Evolutionary conservation across 2,797 vertebrate genomes (phyloP), one percentile per base, ranked within the genome.

Genomic region (Poecilia gillii): DNA sequence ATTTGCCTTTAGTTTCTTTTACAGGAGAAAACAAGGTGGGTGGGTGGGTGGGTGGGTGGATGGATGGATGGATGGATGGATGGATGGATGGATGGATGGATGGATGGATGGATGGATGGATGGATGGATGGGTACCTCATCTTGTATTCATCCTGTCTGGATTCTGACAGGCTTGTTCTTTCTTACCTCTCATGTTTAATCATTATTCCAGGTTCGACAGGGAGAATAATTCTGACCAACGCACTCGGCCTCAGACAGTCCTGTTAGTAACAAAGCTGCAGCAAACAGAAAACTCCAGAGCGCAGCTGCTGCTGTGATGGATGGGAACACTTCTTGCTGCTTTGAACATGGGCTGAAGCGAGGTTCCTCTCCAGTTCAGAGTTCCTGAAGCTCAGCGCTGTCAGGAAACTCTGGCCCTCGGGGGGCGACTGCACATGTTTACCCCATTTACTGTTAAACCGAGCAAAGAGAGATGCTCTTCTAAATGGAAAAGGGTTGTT

Each of bases 401-500:
- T 71, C 74, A 88, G 79, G 55, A 43, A 53, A 72, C 23, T 57
- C 72, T 45, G 7, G 18, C 47, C 83, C 81, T 79, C 59, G 1
- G 76, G 72, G 72, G 83, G 62, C 20, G 13, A 13, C 53, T 53
- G 53, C 78, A 80, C 77, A 43, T 75, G 76, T 85, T 84, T 78
- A 11, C 68, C 85, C 84, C 94, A 86, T 90, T 91, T 85, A 81
- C 89, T 75, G 90, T 90, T 90, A 88, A 91, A 90, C 81, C 87
- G 90, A 91, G 91, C 86, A 82, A 74, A 86, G 83, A 86, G 81
- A 83, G 78, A 72, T 89, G 90, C 85, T 89, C 71, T 64, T 78
- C 85, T 91, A 90, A 93, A 93, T 91, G 87, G 87, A 93, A 95
- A 92, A 91, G 66, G 81, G 84, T 83, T 90, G 92, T 93, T 92